Percentiles rank a stretch among this genome's conserved stretches.
phyloP scores from a whole-genome alignment of 2,113 vertebrate species.

The Tragelaphus buxtoni region DNA sequence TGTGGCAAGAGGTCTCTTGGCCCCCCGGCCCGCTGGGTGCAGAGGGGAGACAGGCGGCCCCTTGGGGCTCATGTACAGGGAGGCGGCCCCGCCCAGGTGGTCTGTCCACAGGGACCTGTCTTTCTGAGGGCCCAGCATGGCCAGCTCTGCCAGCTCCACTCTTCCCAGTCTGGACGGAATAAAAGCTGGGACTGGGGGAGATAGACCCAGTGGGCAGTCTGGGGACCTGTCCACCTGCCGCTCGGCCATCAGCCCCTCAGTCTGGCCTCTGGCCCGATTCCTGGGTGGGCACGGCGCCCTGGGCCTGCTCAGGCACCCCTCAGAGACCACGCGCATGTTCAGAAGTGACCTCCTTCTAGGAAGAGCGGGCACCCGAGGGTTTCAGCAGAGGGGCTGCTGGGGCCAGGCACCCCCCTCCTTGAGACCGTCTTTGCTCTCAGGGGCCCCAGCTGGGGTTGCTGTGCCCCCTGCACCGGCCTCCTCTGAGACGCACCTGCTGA shows the following conservation, averaged over 20 bases:
- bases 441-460: neutral
- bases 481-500: neutral
- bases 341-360: neutral
- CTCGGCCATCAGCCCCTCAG: neutral
- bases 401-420: neutral
- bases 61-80: rapidly evolving
- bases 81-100: rapidly evolving
- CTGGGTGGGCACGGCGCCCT: rapidly evolving
- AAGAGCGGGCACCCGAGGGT: rapidly evolving
- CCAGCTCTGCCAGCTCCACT: no score
- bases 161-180: neutral
- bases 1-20: rapidly evolving
- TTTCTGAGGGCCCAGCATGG: neutral
- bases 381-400: rapidly evolving
- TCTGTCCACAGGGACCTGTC: rapidly evolving
- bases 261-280: neutral
- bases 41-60: neutral
- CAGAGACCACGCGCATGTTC: neutral
- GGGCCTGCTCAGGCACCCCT: neutral
- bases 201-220: rapidly evolving
- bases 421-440: neutral
- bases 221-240: no score
- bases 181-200: neutral
- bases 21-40: rapidly evolving
- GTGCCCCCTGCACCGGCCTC: neutral